A percentile compares a stretch with the other conserved stretches of the same genome.
Evolutionary conservation across 2,113 vertebrate genomes (phyloP).

Genomic region (Podilymbus podiceps): DNA sequence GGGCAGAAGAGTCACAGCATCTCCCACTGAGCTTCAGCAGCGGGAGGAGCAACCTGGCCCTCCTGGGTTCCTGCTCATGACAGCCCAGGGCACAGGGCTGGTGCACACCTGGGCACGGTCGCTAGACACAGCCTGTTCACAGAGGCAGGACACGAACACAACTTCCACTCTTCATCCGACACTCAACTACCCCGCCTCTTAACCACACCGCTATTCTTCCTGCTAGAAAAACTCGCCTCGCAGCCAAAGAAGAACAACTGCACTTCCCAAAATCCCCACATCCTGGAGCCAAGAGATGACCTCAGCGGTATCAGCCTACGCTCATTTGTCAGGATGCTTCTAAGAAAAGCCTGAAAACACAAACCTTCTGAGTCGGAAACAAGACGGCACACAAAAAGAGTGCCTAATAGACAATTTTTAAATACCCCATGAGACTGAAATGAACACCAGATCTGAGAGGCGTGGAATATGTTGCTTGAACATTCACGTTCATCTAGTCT

Average conservation of each 20-base stretch:
- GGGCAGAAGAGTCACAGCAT: neutral
- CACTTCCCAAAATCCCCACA: neutral
- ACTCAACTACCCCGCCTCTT: neutral
- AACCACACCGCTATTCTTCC: neutral
- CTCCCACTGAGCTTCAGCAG: neutral
- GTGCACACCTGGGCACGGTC: rapidly evolving
- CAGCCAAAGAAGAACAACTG: neutral
- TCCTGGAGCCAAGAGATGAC: neutral
- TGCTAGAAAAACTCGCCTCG: neutral
- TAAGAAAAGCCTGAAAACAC: neutral
- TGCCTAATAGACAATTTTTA: neutral
- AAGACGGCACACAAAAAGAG: neutral
- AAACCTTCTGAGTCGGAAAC: neutral
- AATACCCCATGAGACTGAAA: neutral
- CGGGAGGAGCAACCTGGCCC: neutral
- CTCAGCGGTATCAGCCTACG: neutral
- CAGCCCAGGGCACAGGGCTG: neutral
- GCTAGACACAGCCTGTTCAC: neutral
- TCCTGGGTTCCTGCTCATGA: neutral
- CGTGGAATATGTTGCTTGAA: neutral
- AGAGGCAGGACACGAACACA: neutral
- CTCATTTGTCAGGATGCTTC: neutral
- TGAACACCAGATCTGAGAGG: neutral
- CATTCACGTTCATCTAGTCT: neutral
- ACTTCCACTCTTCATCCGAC: neutral